Percentiles rank a stretch among this genome's conserved stretches.
Conservation (phyloP, 2,888 invertebrate genomes). For the Drosophila vallismaia region DNA sequence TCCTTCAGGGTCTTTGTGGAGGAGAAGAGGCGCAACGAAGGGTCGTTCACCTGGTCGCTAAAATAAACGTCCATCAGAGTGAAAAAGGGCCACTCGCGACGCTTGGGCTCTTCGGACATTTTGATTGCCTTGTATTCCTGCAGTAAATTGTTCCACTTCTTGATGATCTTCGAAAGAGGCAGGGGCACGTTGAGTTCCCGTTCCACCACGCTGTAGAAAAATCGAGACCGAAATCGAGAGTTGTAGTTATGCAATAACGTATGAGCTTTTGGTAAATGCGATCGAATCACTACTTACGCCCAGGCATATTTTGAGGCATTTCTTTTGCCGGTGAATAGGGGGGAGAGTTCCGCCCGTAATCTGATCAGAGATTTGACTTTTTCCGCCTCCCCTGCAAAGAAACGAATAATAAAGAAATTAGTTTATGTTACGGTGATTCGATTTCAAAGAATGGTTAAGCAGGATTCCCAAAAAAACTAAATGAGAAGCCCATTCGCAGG, state of each 20-base stretch:
- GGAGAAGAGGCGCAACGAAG: conserved; percentile 84
- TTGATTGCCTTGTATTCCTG: conserved; percentile 85
- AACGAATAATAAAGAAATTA: conserved; percentile 23
- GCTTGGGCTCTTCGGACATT: conserved; percentile 84
- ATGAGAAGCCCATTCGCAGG: conserved; percentile 4
- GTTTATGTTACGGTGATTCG: conserved; percentile 36
- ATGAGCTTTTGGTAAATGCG: background rate
- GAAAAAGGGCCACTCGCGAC: conserved; percentile 84
- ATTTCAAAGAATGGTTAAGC: conserved; percentile 12
- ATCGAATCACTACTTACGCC: conserved; percentile 83
- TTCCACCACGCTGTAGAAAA: conserved; percentile 81
- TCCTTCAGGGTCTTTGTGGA: conserved; percentile 84
- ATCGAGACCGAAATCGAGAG: background rate
- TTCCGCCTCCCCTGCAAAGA: conserved; percentile 84
- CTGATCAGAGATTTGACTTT: conserved; percentile 84
- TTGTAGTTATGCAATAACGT: conserved; percentile 21
- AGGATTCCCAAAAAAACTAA: background rate
- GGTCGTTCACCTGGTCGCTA: conserved; percentile 84
- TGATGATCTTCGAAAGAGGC: conserved; percentile 84
- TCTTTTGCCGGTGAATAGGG: conserved; percentile 84
- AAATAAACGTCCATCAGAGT: conserved; percentile 84
- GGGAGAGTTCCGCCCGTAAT: conserved; percentile 84
- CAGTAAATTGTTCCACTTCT: conserved; percentile 84
- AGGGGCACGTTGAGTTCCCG: conserved; percentile 84
- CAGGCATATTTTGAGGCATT: conserved; percentile 85